phyloP scores from a whole-genome alignment of 2,113 vertebrate species.

The Podarcis muralis region DNA sequence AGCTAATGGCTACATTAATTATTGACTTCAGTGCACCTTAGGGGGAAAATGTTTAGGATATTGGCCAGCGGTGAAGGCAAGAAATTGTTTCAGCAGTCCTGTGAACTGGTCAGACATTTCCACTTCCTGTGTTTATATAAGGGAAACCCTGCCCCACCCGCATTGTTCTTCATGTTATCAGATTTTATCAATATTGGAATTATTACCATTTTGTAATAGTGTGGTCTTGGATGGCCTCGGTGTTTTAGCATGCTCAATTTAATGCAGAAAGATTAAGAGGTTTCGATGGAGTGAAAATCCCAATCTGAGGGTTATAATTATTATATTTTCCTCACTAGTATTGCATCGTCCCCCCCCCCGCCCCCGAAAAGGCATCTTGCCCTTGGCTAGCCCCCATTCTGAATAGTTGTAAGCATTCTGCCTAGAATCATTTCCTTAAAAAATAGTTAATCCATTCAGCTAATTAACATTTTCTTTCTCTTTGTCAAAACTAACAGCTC shows the following conservation, averaged over 20 bases:
- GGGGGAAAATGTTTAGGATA: neutral
- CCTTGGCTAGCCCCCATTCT: conserved; percentile 40
- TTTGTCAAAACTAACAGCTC: conserved; percentile 40
- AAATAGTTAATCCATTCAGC: conserved; percentile 21
- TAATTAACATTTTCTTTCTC: conserved; percentile 50
- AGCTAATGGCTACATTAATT: neutral
- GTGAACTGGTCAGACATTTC: neutral
- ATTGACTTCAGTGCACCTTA: neutral
- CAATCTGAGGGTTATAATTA: neutral
- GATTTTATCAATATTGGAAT: neutral
- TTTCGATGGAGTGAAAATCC: neutral
- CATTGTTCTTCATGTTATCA: neutral
- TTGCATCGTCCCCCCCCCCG: neutral
- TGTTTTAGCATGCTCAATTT: neutral
- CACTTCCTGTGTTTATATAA: neutral
- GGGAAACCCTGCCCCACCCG: no score
- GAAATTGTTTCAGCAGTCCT: neutral
- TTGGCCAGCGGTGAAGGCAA: neutral
- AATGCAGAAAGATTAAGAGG: neutral
- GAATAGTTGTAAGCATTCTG: conserved; percentile 33
- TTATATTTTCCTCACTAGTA: neutral
- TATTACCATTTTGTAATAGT: neutral
- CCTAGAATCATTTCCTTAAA: conserved; percentile 1
- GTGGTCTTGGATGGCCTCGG: neutral
- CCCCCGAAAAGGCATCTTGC: neutral